Conservation (phyloP, 2,113 vertebrate species). For the Agapornis roseicollis region DNA sequence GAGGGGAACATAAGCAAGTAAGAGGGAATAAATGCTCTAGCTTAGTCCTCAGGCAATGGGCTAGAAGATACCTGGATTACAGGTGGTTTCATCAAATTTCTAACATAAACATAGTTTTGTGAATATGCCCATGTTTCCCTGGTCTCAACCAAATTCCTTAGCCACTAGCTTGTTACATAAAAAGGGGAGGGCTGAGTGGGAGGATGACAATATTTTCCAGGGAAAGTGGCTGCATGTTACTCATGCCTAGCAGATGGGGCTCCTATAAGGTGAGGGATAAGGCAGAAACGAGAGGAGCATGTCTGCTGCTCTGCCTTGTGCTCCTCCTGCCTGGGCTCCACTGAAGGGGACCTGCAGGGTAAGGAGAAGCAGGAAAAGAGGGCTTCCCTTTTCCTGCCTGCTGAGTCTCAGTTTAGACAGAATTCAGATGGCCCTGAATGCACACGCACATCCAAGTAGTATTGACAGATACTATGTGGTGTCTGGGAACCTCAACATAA, state of each 20-base stretch:
- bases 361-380: background rate
- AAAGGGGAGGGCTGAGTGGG: background rate
- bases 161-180: conserved; percentile 34
- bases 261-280: background rate
- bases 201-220: conserved; percentile 48
- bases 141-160: background rate
- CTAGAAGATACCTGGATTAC: background rate
- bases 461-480: background rate
- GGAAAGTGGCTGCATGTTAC: conserved; percentile 41
- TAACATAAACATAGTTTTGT: background rate
- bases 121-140: background rate
- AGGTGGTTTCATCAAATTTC: background rate
- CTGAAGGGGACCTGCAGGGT: background rate
- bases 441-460: background rate
- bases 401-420: background rate
- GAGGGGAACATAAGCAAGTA: background rate
- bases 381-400: background rate
- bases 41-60: background rate
- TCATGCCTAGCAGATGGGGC: conserved; percentile 45
- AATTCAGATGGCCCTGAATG: background rate
- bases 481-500: background rate
- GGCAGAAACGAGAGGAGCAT: background rate
- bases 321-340: background rate
- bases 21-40: background rate
- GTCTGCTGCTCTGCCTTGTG: background rate